Evolutionary conservation across 2,113 vertebrate genomes (phyloP).

Genomic region (Apistogramma diplotaenia): DNA sequence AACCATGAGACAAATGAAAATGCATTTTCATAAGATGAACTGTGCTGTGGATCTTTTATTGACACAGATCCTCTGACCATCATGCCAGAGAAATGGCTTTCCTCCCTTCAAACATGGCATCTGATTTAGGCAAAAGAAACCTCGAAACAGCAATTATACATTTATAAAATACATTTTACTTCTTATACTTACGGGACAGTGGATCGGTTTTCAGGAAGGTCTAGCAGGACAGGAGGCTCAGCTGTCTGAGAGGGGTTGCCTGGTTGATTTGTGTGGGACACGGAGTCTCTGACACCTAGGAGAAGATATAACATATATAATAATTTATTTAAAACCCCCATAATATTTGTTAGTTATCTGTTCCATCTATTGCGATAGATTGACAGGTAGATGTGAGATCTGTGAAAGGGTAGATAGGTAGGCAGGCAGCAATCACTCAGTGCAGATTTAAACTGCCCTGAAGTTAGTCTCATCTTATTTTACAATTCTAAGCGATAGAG

Average conservation of each 20-base stretch:
- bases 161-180: neutral
- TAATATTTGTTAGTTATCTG: too few relatives aligned
- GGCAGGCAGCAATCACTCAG: neutral
- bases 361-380: too few relatives aligned
- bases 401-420: neutral
- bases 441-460: neutral
- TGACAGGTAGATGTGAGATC: neutral
- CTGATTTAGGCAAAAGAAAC: neutral
- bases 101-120: neutral
- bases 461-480: neutral
- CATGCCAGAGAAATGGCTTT: neutral
- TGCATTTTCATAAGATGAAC: neutral
- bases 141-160: neutral
- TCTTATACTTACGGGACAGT: constrained; percentile 82
- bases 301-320: neutral
- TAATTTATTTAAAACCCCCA: neutral
- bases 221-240: constrained; percentile 85
- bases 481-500: neutral
- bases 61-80: neutral
- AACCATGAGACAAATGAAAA: neutral
- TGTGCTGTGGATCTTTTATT: neutral
- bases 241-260: constrained; percentile 74
- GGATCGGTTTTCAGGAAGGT: constrained; percentile 86
- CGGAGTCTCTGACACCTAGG: constrained; percentile 89
- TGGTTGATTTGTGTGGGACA: constrained; percentile 86